phyloP scores from a whole-genome alignment of 1,140 invertebrate species.

The Spodoptera frugiperda region DNA sequence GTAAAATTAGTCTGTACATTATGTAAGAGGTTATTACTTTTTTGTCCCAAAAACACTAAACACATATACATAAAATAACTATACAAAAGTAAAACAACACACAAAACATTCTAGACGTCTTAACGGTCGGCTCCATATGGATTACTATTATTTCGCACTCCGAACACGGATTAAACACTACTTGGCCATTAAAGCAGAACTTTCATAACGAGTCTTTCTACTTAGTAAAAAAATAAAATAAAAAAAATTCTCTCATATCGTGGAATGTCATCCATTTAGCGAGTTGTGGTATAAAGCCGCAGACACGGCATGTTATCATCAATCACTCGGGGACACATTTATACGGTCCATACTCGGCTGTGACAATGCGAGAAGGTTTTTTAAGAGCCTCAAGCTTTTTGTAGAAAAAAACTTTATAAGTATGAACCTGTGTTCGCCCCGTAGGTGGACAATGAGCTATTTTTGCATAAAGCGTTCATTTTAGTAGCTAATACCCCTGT shows the following conservation, averaged over 20 bases:
- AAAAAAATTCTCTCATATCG: constrained; percentile 41
- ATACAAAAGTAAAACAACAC: constrained; percentile 7
- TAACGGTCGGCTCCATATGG: constrained; percentile 18
- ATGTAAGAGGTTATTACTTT: too few relatives aligned
- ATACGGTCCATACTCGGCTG: constrained; percentile 54
- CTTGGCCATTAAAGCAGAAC: constrained; percentile 39
- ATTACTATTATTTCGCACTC: constrained; percentile 38
- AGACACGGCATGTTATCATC: constrained; percentile 60
- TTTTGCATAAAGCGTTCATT: constrained; percentile 2
- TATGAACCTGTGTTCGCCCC: constrained; percentile 36
- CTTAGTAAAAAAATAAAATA: constrained; percentile 34
- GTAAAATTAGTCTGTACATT: too few relatives aligned
- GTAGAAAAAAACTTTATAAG: constrained; percentile 50
- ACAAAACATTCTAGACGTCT: neutral
- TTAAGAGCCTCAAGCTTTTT: constrained; percentile 25
- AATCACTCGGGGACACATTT: constrained; percentile 63
- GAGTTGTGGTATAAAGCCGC: constrained; percentile 45
- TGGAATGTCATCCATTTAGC: constrained; percentile 53
- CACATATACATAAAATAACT: too few relatives aligned
- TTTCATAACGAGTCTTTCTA: constrained; percentile 41
- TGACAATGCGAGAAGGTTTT: constrained; percentile 57
- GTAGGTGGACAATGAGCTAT: neutral
- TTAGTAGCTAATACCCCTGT: neutral
- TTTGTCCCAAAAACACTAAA: too few relatives aligned
- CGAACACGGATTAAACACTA: constrained; percentile 45